phyloP scores from a whole-genome alignment of 2,888 invertebrate genomes.

The Andrena praecox region DNA sequence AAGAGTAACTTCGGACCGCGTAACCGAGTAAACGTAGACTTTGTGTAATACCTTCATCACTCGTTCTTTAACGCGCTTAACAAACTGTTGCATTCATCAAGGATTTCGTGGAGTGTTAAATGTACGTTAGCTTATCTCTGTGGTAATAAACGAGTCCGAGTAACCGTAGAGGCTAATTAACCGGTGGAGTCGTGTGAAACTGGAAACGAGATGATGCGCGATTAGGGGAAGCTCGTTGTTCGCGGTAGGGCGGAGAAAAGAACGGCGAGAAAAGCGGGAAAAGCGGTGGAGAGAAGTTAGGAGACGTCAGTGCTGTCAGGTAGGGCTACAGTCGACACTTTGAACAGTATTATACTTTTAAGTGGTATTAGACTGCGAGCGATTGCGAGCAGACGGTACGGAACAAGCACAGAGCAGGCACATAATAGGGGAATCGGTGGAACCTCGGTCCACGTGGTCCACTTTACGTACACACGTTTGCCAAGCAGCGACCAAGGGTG shows the following conservation, averaged over 20 bases:
- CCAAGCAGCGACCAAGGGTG: neutral
- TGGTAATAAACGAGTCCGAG: slow-evolving; percentile 9
- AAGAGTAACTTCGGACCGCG: neutral
- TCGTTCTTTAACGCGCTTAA: slow-evolving; percentile 34
- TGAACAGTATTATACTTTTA: neutral
- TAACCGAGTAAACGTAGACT: slow-evolving; percentile 17
- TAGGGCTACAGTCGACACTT: neutral
- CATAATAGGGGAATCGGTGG: no score
- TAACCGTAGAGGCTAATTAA: slow-evolving; percentile 11
- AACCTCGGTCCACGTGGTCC: no score
- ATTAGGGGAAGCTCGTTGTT: neutral
- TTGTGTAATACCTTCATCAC: neutral
- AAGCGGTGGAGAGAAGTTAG: slow-evolving; percentile 66
- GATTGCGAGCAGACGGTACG: neutral
- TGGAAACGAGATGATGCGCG: neutral
- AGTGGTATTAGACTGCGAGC: neutral
- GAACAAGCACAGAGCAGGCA: neutral
- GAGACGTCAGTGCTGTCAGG: slow-evolving; percentile 59
- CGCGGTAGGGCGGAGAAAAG: slow-evolving; percentile 1
- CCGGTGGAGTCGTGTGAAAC: neutral
- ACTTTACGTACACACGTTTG: neutral
- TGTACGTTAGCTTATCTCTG: slow-evolving; percentile 27
- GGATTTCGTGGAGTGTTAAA: slow-evolving; percentile 23
- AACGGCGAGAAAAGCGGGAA: slow-evolving; percentile 36
- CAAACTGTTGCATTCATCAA: slow-evolving; percentile 19